phyloP scores from a whole-genome alignment of 2,113 vertebrate genomes.

The Acinonyx jubatus region DNA sequence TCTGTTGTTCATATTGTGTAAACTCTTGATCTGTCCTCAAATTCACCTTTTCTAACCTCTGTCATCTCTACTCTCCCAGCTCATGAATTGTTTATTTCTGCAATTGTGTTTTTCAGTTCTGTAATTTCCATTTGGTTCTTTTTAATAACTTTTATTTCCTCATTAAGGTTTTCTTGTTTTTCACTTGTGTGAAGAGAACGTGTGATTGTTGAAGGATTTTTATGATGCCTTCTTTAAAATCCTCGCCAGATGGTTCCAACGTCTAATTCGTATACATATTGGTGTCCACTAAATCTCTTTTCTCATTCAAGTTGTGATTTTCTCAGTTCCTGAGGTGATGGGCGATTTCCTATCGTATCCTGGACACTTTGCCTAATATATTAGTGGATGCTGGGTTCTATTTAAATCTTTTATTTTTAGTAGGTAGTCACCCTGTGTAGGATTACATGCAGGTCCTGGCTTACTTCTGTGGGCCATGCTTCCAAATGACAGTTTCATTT shows the following conservation, averaged over 20 bases:
- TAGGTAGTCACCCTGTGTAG: background rate
- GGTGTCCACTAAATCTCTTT: background rate
- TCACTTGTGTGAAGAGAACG: background rate
- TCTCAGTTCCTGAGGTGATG: background rate
- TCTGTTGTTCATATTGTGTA: background rate
- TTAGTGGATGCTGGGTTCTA: background rate
- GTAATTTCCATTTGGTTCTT: background rate
- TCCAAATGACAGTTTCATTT: background rate
- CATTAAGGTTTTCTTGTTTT: slow-evolving; percentile 9
- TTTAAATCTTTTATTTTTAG: background rate
- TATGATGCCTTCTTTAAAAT: background rate
- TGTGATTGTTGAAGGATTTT: background rate
- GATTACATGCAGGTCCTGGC: background rate
- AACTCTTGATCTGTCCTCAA: background rate
- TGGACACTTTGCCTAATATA: background rate
- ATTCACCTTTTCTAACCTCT: background rate
- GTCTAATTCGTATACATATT: background rate
- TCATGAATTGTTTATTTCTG: background rate
- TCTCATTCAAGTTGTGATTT: background rate
- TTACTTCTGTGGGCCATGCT: background rate
- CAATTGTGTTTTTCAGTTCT: background rate
- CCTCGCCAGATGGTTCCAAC: background rate
- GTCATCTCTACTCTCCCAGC: background rate
- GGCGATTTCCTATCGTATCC: background rate
- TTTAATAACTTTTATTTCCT: background rate